A percentile compares a stretch with the other conserved stretches of the same genome.
Conservation (phyloP, 1,140 invertebrate genomes). For the Brachionus koreanus region DNA sequence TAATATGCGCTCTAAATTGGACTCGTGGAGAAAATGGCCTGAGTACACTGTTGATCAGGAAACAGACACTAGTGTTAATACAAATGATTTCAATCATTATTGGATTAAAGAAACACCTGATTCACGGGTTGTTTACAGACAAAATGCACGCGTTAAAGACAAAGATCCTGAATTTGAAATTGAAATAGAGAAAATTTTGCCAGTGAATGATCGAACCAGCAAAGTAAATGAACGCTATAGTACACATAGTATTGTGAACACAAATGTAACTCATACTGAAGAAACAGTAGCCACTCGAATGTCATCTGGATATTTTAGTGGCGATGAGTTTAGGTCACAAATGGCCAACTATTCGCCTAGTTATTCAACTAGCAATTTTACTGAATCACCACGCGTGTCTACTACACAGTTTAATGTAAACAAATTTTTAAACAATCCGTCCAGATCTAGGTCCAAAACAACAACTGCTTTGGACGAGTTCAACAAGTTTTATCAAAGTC, state of each 20-base stretch:
- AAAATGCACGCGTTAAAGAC: neutral
- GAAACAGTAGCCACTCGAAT: conserved; percentile 37
- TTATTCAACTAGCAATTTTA: conserved; percentile 8
- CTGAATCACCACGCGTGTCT: neutral
- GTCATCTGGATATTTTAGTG: conserved; percentile 44
- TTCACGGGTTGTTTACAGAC: neutral
- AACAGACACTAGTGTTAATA: neutral
- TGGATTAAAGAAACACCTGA: conserved; percentile 18
- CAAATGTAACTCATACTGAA: neutral
- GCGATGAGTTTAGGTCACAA: conserved; percentile 38
- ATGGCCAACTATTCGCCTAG: conserved; percentile 17
- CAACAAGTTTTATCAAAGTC: neutral
- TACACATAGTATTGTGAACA: conserved; percentile 2
- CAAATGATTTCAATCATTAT: neutral
- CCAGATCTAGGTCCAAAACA: neutral
- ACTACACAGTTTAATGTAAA: conserved; percentile 18
- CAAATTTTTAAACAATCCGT: conserved; percentile 3
- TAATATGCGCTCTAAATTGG: neutral
- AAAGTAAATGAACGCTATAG: neutral
- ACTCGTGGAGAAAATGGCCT: conserved; percentile 32
- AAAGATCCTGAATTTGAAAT: conserved; percentile 37
- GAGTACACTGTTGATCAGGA: conserved; percentile 39
- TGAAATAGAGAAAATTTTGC: conserved; percentile 39
- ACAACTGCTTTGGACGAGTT: conserved; percentile 7
- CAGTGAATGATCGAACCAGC: neutral